A percentile compares a stretch with the other conserved stretches of the same genome.
These are phyloP conservation scores for Sternarchorhynchus goeldii DNA, from an alignment of 2,797 vertebrate genomes.

Conservation along the genomic window DNA sequence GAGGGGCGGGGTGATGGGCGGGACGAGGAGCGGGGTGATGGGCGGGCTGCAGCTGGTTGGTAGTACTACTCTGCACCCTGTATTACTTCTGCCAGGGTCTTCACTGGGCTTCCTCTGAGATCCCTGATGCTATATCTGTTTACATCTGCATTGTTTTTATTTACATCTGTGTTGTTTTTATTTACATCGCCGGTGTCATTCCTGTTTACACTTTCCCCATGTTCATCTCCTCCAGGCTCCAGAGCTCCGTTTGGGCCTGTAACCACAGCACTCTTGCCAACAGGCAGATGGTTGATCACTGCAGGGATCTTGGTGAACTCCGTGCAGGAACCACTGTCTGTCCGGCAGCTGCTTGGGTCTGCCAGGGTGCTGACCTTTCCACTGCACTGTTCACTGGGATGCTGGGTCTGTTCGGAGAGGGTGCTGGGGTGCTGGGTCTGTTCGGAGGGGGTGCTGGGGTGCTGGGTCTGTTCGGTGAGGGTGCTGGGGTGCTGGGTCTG, in stretches of 20 bases:
- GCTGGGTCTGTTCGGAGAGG: conserved; percentile 63
- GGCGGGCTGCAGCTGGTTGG: conserved; percentile 7
- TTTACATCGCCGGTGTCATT: conserved; percentile 8
- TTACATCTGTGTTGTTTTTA: conserved; percentile 31
- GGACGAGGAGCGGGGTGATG: background rate
- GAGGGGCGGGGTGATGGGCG: too few relatives aligned
- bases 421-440: conserved; percentile 36
- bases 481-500: too few relatives aligned
- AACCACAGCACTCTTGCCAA: conserved; percentile 44
- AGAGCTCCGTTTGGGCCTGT: conserved; percentile 42
- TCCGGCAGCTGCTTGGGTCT: conserved; percentile 74
- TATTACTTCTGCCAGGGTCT: conserved; percentile 63
- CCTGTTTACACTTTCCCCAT: conserved; percentile 34
- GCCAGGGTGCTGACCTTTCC: conserved; percentile 36
- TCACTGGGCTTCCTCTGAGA: conserved; percentile 54
- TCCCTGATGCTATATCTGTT: conserved; percentile 56
- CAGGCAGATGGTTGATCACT: conserved; percentile 28
- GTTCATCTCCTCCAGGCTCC: conserved; percentile 33
- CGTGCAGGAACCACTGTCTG: conserved; percentile 59
- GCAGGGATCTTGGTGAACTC: conserved; percentile 2
- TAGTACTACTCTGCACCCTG: conserved; percentile 85
- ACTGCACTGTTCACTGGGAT: conserved; percentile 58
- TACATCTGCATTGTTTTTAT: conserved; percentile 49
- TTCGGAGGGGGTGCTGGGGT: conserved; percentile 60
- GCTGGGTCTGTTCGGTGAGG: background rate